Percentiles rank a stretch among this genome's conserved stretches.
These are phyloP conservation scores for Steatornis caripensis DNA, from an alignment of 2,113 vertebrate species.

Conservation along the genomic window DNA sequence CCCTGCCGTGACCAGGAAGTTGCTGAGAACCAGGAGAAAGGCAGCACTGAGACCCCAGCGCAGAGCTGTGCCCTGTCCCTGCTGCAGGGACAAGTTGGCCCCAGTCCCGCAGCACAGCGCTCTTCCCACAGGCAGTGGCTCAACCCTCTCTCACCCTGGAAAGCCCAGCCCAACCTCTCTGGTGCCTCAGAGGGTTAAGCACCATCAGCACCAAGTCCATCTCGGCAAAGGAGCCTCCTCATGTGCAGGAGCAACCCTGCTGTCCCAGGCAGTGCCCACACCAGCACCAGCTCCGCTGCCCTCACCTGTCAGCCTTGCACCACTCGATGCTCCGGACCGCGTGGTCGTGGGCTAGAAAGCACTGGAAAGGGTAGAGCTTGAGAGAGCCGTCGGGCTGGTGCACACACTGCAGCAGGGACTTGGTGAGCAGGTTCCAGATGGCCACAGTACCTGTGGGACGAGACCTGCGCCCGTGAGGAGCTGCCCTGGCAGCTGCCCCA, in stretches of 20 bases:
- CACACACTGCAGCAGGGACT: slow-evolving; percentile 82
- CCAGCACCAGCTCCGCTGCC: neutral
- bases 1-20: slow-evolving; percentile 87
- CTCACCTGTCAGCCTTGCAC: slow-evolving; percentile 84
- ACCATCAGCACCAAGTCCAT: fast-evolving
- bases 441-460: slow-evolving; percentile 80
- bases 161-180: neutral
- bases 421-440: slow-evolving; percentile 87
- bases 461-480: neutral
- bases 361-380: slow-evolving; percentile 84
- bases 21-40: slow-evolving; percentile 64
- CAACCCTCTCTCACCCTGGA: neutral
- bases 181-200: neutral
- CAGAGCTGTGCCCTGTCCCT: neutral
- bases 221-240: neutral
- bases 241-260: too few species aligned
- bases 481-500: neutral
- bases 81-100: fast-evolving
- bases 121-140: neutral
- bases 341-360: slow-evolving; percentile 87
- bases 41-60: neutral
- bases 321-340: slow-evolving; percentile 83
- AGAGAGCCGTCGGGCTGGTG: slow-evolving; percentile 69
- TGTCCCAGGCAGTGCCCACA: too few species aligned
- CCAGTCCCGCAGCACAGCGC: fast-evolving